Conservation (phyloP, 2,113 vertebrate species). For the Cyanistes caeruleus region DNA sequence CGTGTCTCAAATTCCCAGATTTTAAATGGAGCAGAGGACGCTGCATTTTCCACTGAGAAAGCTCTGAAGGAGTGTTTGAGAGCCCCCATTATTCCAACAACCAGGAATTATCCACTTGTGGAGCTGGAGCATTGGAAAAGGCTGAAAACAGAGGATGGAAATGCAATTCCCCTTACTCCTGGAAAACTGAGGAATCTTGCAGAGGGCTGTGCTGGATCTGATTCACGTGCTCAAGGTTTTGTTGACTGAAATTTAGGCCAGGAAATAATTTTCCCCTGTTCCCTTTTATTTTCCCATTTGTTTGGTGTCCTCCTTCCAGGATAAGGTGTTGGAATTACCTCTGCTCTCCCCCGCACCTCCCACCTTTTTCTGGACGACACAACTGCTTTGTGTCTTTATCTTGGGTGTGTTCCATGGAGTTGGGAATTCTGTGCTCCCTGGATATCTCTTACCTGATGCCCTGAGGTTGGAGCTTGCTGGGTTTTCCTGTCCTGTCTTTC, state of each 20-base stretch:
- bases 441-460: not conserved
- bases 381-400: not conserved
- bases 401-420: not conserved
- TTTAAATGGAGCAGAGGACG: not conserved
- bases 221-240: not conserved
- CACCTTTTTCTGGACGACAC: not conserved
- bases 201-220: not conserved
- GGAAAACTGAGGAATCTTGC: not conserved
- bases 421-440: not conserved
- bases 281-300: not conserved
- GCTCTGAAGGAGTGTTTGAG: not conserved
- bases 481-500: not conserved
- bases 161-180: fast-evolving
- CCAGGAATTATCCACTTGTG: not conserved
- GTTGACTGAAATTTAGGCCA: not conserved
- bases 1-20: not conserved
- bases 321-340: not conserved
- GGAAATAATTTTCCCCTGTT: not conserved
- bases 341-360: not conserved
- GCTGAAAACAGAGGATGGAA: not conserved
- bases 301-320: not conserved
- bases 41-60: not conserved
- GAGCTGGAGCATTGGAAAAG: not conserved
- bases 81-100: not conserved
- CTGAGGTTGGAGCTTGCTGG: not conserved